Conservation (phyloP, 2,113 vertebrate genomes). For the Stomatorhinus ivindoensis region DNA sequence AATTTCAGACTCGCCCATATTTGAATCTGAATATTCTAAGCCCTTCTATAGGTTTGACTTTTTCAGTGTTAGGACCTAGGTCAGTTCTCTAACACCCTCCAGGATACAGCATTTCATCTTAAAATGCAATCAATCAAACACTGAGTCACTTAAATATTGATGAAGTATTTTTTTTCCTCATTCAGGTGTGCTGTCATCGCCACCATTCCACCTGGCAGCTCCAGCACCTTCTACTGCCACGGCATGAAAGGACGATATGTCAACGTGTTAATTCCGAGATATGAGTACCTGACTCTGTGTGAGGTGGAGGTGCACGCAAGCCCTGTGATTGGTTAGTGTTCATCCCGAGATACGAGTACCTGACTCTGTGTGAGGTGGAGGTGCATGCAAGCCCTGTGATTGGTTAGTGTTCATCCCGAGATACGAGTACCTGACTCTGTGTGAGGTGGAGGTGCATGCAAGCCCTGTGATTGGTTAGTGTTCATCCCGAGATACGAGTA, state of each 20-base stretch:
- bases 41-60: no score
- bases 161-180: no score
- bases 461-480: background rate
- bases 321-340: background rate
- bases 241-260: constrained; percentile 20
- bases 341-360: background rate
- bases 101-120: no score
- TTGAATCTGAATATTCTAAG: no score
- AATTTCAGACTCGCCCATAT: background rate
- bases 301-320: constrained; percentile 25
- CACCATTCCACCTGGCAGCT: constrained; percentile 5
- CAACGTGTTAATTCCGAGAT: constrained; percentile 16
- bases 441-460: constrained; percentile 30
- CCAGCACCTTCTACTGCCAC: constrained; percentile 20
- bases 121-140: no score
- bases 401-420: constrained; percentile 11
- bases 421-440: background rate
- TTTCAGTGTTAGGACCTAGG: no score
- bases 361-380: background rate
- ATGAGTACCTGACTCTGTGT: background rate
- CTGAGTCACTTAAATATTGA: no score
- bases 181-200: background rate
- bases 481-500: background rate
- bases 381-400: no score
- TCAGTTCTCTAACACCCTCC: no score